phyloP scores from a whole-genome alignment of 1,140 invertebrate genomes.

The Sinella curviseta region DNA sequence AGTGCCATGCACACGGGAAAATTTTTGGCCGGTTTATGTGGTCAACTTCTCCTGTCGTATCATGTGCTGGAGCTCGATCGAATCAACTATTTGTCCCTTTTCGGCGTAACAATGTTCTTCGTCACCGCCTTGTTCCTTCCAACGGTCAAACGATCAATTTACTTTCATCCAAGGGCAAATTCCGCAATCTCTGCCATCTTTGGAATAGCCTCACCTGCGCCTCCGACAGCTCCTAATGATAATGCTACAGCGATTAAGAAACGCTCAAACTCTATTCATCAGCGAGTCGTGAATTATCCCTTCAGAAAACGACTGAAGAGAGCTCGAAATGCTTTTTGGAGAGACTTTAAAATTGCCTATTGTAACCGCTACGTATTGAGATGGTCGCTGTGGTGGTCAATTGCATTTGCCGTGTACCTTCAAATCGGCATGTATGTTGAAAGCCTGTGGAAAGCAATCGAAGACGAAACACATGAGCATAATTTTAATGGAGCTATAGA shows the following conservation, averaged over 20 bases:
- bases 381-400: slow-evolving; percentile 75
- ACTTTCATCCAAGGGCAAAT: slow-evolving; percentile 66
- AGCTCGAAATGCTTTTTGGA: slow-evolving; percentile 62
- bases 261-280: background rate
- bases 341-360: slow-evolving; percentile 73
- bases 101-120: slow-evolving; percentile 52
- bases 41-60: slow-evolving; percentile 65
- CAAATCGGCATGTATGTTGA: slow-evolving; percentile 75
- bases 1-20: slow-evolving; percentile 69
- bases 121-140: slow-evolving; percentile 68
- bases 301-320: slow-evolving; percentile 22
- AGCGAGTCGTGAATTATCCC: background rate
- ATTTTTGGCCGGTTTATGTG: slow-evolving; percentile 67
- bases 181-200: background rate
- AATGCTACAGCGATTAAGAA: background rate
- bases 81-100: slow-evolving; percentile 57
- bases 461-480: slow-evolving; percentile 52
- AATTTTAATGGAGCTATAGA: slow-evolving; percentile 78
- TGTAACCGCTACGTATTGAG: slow-evolving; percentile 69
- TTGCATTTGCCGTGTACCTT: slow-evolving; percentile 54
- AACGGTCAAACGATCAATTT: slow-evolving; percentile 70
- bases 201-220: background rate
- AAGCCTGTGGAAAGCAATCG: slow-evolving; percentile 67
- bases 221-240: background rate
- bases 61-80: slow-evolving; percentile 36